These are phyloP conservation scores for Anoura caudifer DNA, from an alignment of 2,113 vertebrate species.

Conservation along the genomic window DNA sequence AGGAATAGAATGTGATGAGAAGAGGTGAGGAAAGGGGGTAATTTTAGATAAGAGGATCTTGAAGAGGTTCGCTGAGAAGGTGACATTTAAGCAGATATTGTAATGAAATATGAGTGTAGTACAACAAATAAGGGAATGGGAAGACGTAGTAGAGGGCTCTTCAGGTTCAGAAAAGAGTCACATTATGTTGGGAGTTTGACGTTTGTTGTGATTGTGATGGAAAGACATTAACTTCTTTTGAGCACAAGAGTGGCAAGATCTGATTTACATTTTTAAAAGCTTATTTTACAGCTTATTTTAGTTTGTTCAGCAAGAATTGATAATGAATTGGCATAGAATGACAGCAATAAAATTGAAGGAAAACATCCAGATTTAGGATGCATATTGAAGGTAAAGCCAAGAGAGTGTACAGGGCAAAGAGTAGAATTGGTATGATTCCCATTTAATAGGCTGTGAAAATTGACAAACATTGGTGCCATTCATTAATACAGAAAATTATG, in stretches of 20 bases:
- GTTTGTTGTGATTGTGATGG: background rate
- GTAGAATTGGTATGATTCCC: background rate
- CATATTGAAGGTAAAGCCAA: background rate
- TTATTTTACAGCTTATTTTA: background rate
- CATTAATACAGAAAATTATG: background rate
- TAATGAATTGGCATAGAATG: background rate
- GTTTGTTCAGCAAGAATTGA: background rate
- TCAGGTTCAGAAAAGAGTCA: background rate
- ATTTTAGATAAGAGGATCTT: background rate
- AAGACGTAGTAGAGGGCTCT: background rate
- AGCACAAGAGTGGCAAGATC: background rate
- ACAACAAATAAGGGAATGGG: background rate
- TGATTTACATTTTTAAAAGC: background rate
- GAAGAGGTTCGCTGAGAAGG: background rate
- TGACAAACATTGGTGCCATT: background rate
- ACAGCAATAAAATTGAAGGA: background rate
- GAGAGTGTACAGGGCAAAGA: background rate
- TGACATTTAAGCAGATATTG: background rate
- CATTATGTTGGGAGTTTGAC: background rate
- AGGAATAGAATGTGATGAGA: background rate
- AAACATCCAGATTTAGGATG: background rate
- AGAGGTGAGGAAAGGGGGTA: background rate
- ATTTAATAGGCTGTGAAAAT: background rate
- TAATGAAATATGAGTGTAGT: background rate
- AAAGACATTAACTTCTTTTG: background rate